Percentiles rank a stretch among this genome's conserved stretches.
These are phyloP conservation scores for Andricus grossulariae DNA, from an alignment of 1,140 invertebrate genomes.

Conservation along the genomic window DNA sequence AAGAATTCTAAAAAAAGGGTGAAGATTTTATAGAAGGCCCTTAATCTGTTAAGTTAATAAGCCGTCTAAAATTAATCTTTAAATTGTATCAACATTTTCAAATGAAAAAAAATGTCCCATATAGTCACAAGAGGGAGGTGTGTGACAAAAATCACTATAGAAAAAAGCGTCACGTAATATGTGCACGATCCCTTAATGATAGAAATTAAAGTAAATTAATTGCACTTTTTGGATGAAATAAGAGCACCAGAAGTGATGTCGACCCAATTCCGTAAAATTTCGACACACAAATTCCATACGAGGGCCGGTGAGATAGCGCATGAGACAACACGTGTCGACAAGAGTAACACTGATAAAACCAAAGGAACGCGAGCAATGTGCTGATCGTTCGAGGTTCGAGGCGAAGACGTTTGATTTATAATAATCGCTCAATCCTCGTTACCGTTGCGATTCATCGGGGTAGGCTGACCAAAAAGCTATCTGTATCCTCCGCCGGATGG, in stretches of 20 bases:
- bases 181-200: too few species aligned
- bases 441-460: conserved; percentile 42
- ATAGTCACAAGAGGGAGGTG: too few species aligned
- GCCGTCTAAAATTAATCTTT: too few species aligned
- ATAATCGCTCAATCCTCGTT: conserved; percentile 71
- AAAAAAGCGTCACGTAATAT: too few species aligned
- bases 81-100: too few species aligned
- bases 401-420: conserved; percentile 65
- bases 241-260: neutral
- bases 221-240: too few species aligned
- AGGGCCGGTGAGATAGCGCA: conserved; percentile 14
- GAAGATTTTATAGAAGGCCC: too few species aligned
- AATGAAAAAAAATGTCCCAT: too few species aligned
- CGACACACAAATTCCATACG: neutral
- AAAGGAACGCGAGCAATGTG: conserved; percentile 7
- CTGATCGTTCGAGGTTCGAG: neutral
- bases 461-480: conserved; percentile 42
- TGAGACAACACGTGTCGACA: conserved; percentile 58
- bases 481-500: neutral
- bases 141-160: too few species aligned
- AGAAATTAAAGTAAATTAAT: too few species aligned
- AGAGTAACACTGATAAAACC: conserved; percentile 66
- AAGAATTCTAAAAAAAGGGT: too few species aligned
- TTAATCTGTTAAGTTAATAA: too few species aligned
- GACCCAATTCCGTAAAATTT: conserved; percentile 1